phyloP scores from a whole-genome alignment of 1,140 invertebrate species.

The Aporrectodea caliginosa region DNA sequence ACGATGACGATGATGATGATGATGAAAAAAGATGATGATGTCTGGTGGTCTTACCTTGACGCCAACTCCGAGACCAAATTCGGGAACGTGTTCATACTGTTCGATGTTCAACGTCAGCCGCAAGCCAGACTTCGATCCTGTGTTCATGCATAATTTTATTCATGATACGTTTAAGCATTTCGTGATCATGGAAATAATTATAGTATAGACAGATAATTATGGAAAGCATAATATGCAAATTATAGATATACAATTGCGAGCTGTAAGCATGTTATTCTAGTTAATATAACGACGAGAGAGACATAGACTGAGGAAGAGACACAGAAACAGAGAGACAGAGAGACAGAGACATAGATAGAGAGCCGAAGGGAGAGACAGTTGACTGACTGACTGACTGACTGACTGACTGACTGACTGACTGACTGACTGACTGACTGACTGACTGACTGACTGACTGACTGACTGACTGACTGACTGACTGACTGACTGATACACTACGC shows the following conservation, averaged over 20 bases:
- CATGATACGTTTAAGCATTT: no score
- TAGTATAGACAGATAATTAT: no score
- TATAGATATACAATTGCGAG: no score
- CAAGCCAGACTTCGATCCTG: slow-evolving; percentile 11
- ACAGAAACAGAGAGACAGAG: no score
- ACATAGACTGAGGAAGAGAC: slow-evolving; percentile 11
- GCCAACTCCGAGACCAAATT: not conserved
- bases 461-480: slow-evolving; percentile 26
- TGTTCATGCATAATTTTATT: no score
- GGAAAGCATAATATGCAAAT: no score
- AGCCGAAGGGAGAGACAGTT: no score
- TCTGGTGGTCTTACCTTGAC: slow-evolving; percentile 6
- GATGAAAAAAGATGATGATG: not conserved
- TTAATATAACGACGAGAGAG: no score
- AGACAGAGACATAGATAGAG: no score
- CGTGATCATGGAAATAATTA: no score
- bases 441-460: slow-evolving; percentile 25
- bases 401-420: slow-evolving; percentile 27
- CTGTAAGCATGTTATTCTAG: no score
- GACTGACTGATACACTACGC: no score
- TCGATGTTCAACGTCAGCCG: slow-evolving; percentile 15
- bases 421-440: slow-evolving; percentile 27
- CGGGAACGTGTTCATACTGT: slow-evolving; percentile 14
- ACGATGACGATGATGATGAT: not conserved
- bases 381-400: slow-evolving; percentile 26